Evolutionary conservation across 1,140 invertebrate genomes (phyloP), one percentile per base, ranked within the genome.

Genomic region (Proales similis): DNA sequence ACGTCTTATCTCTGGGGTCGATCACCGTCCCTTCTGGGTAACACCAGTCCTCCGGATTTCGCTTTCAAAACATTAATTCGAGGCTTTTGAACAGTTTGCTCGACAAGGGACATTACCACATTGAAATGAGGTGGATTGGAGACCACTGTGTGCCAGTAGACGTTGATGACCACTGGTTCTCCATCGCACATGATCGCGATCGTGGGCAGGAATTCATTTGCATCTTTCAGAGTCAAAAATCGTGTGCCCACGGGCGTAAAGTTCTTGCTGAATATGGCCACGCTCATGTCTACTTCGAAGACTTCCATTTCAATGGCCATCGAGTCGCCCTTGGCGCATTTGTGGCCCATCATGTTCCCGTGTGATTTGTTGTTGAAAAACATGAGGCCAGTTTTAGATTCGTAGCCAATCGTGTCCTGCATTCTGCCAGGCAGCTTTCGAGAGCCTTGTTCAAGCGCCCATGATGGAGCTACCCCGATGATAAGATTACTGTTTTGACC

Each of bases 401-500:
- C 36, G 65, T 69, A 74, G 1, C 73, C 73, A 22, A 71, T 67
- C 11, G 71, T 70, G 17, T 68, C 65, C 5, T 62, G 27, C 6
- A 66, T 27, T 64, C 69, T 70, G 14, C 73, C 72, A n/a, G 70
- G 70, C 47, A 68, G 67, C 63, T 70, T 68, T 30, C 67, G 68
- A 3, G 69, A 47, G 4, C 22, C 36, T 46, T 61, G 19, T 22
- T 61, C 39, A 2, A 68, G 65, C 38, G 73, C 69, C 17, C 65
- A 64, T 5, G 38, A 29, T n/a, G 65, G 62, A 19, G 70, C 71
- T 7, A 73, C 51, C 38, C 73, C 73, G 9, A 73, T 51, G 48
- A 66, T 63, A 12, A 74, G 63, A n/a, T 70, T 66, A n/a, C 70
- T 72, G 27, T 70, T 68, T 60, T 72, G 69, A 69, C 69, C 72